Conservation (phyloP, 2,113 vertebrate genomes). For the Stercorarius parasiticus region DNA sequence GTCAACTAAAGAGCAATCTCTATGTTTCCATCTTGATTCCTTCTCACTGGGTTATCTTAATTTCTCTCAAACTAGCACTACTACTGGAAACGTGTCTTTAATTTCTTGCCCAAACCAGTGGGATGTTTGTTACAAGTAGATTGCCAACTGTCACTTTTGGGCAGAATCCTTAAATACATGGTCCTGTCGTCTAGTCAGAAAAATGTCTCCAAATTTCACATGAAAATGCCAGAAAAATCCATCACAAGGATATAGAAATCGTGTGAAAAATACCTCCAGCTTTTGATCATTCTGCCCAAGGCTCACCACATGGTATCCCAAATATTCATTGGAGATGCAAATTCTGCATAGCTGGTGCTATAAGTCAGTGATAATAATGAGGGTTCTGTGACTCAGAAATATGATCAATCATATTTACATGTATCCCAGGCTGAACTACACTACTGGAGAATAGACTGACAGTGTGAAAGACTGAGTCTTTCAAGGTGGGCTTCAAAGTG, state of each 20-base stretch:
- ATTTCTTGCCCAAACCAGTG: slow-evolving; percentile 41
- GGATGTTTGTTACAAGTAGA: slow-evolving; percentile 50
- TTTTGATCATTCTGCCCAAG: slow-evolving; percentile 69
- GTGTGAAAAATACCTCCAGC: slow-evolving; percentile 69
- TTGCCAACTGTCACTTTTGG: slow-evolving; percentile 66
- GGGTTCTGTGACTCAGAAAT: slow-evolving; percentile 22
- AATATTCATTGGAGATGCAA: slow-evolving; percentile 53
- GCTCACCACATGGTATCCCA: slow-evolving; percentile 66
- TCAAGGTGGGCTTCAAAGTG: not conserved
- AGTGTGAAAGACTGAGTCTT: not conserved
- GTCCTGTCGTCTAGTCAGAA: slow-evolving; percentile 63
- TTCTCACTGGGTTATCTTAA: not conserved
- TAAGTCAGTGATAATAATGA: slow-evolving; percentile 55
- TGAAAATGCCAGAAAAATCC: slow-evolving; percentile 68
- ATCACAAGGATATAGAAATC: slow-evolving; percentile 50
- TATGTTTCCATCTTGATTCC: not conserved
- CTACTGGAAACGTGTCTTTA: slow-evolving; percentile 33
- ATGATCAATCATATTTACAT: not conserved
- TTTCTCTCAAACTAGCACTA: not conserved
- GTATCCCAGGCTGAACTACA: not conserved
- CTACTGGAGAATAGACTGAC: not conserved
- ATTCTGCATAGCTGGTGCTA: slow-evolving; percentile 17
- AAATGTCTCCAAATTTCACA: slow-evolving; percentile 60
- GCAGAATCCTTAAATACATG: slow-evolving; percentile 61
- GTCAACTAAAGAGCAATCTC: slow-evolving; percentile 4